Percentiles rank a stretch among this genome's conserved stretches.
These are phyloP conservation scores for Cenopis cana DNA, from an alignment of 2,888 invertebrate genomes.

Conservation along the genomic window DNA sequence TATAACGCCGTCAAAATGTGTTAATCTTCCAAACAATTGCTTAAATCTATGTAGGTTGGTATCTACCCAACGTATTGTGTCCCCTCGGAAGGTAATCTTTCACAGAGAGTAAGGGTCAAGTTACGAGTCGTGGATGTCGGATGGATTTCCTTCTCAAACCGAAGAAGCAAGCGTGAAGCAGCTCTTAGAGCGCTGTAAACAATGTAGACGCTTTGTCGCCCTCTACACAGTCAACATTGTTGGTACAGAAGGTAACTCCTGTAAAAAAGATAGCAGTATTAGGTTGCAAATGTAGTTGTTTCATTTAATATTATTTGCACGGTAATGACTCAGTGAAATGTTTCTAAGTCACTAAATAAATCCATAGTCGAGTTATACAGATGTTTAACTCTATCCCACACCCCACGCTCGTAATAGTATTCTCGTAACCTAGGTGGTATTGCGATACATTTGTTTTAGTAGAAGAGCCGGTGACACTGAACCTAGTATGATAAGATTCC, in stretches of 20 bases:
- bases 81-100: background rate
- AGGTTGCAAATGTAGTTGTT: too few species aligned
- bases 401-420: too few species aligned
- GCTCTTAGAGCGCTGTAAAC: constrained; percentile 39
- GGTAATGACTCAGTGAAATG: too few species aligned
- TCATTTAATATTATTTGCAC: too few species aligned
- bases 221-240: constrained; percentile 8
- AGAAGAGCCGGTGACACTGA: too few species aligned
- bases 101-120: constrained; percentile 13
- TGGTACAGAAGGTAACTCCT: background rate
- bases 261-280: too few species aligned
- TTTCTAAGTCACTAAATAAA: too few species aligned
- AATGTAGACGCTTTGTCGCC: constrained; percentile 43
- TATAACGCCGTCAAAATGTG: background rate
- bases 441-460: too few species aligned
- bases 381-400: too few species aligned
- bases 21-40: background rate
- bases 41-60: background rate
- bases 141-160: constrained; percentile 35
- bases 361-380: too few species aligned
- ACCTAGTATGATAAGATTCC: too few species aligned
- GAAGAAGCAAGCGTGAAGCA: constrained; percentile 42
- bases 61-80: background rate
- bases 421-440: too few species aligned
- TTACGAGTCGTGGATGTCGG: background rate